Percentiles rank a stretch among this genome's conserved stretches.
Evolutionary conservation across 37 sponge, comb jelly and placozoan genomes (phyloP).

Genomic region (Cliona cf. orientalis): DNA sequence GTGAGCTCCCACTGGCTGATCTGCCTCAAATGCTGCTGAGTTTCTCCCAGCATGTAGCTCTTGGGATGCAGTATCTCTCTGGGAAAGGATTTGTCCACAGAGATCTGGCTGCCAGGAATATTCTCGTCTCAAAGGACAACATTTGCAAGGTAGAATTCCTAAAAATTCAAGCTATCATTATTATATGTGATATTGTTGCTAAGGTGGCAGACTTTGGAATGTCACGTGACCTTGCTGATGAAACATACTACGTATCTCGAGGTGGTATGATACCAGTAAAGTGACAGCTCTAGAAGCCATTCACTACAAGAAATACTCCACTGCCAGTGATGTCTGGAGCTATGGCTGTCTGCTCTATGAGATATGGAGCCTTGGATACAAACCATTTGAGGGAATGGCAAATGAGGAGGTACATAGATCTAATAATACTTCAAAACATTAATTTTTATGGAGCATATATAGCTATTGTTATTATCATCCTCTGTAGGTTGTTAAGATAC

Average conservation of each 20-base stretch:
- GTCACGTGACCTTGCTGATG: not conserved
- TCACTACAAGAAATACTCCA: not conserved
- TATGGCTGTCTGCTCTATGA: slow-evolving; percentile 4
- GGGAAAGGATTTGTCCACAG: too few relatives aligned
- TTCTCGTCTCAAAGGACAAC: too few relatives aligned
- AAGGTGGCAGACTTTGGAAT: not conserved
- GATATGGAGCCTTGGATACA: not conserved
- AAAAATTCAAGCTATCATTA: too few relatives aligned
- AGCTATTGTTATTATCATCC: too few relatives aligned
- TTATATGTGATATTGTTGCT: too few relatives aligned
- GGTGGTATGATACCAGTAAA: not conserved
- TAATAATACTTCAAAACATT: not conserved
- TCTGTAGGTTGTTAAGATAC: slow-evolving; percentile 4
- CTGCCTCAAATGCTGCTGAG: too few relatives aligned
- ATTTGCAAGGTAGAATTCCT: too few relatives aligned
- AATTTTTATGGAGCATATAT: too few relatives aligned
- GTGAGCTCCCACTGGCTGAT: too few relatives aligned
- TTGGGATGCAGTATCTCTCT: too few relatives aligned
- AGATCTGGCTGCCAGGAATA: too few relatives aligned
- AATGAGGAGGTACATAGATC: not conserved
- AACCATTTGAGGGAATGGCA: not conserved
- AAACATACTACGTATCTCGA: not conserved
- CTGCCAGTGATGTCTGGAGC: slow-evolving; percentile 2
- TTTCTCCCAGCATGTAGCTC: too few relatives aligned
- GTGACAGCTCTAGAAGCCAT: slow-evolving; percentile 3